Evolutionary conservation across 1,140 invertebrate genomes (phyloP), one percentile per base, ranked within the genome.

Genomic region (Chlorops oryzae): DNA sequence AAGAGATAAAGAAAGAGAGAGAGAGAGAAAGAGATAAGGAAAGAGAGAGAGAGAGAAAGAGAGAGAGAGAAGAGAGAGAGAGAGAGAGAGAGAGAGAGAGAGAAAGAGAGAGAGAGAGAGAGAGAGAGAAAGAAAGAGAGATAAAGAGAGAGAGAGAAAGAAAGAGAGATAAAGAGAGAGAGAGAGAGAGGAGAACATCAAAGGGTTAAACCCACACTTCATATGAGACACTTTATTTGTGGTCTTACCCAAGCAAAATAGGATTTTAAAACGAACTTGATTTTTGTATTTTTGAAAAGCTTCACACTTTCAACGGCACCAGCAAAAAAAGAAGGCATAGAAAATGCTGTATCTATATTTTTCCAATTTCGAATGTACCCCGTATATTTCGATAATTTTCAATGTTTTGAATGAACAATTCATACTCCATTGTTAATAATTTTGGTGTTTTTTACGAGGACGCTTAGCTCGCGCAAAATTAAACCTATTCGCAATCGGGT

Each of bases 121-220:
- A 18, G 2, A 50, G 13, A n/a, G 37, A 50, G 6, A 37, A 6
- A 1, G 42, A n/a, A n/a, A n/a, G 27, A 5, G 24, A 20, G 2
- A 38, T 12, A 2, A 28, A 15, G 6, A 4, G 22, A 2, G 17
- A 28, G 17, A 13, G 7, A 5, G 18, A 51, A 12, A 35, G 35
- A 10, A 39, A 35, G 3, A 43, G 28, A 21, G 47, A 32, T 13
- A 37, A 13, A 12, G 43, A 34, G 4, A 39, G 25, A 22, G 17
- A 2, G 35, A 44, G 22, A 22, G 42, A 46, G 20, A n/a, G 43
- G 15, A 15, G 46, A 1, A 57, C 55, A 5, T 52, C 47, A 10
- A 45, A 52, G 9, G 51, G 50, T 6, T 3, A 54, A 3, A 57
- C 62, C 22, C 51, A 59, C 10, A 41, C 37, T 24, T 63, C 56